Percentiles rank a stretch among this genome's conserved stretches.
Evolutionary conservation across 2,888 invertebrate genomes (phyloP).

Genomic region (Parascotia fuliginaria): DNA sequence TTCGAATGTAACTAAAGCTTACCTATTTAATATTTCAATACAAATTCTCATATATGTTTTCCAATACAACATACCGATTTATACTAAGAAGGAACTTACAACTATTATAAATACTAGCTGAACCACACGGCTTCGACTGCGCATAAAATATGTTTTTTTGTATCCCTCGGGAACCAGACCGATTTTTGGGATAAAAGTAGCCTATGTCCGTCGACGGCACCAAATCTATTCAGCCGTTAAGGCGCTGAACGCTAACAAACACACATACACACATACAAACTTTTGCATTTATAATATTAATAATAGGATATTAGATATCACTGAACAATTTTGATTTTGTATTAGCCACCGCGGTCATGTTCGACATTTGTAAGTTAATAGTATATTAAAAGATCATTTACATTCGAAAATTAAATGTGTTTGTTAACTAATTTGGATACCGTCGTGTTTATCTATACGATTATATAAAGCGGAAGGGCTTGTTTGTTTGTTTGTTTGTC

Average conservation of each 20-base stretch:
- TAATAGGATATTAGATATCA: no score
- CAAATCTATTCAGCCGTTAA: no score
- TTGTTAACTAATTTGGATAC: neutral
- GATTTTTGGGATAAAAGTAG: no score
- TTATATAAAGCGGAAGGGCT: neutral
- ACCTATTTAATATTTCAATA: neutral
- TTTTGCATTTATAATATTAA: no score
- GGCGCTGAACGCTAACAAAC: no score
- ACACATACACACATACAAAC: no score
- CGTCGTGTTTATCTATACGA: neutral
- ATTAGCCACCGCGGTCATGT: constrained; percentile 24
- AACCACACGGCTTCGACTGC: no score
- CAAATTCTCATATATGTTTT: constrained; percentile 3
- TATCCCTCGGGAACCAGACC: no score
- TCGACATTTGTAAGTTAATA: constrained; percentile 35
- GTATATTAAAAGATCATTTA: constrained; percentile 12
- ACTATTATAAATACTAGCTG: no score
- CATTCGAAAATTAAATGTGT: neutral
- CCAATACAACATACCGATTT: neutral
- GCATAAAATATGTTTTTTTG: no score
- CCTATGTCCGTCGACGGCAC: no score
- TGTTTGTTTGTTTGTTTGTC: no score
- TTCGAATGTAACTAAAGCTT: neutral
- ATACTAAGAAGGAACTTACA: neutral
- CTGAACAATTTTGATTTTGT: constrained; percentile 28